Conservation (phyloP, 2,797 vertebrate species). For the Pseudopleuronectes americanus region DNA sequence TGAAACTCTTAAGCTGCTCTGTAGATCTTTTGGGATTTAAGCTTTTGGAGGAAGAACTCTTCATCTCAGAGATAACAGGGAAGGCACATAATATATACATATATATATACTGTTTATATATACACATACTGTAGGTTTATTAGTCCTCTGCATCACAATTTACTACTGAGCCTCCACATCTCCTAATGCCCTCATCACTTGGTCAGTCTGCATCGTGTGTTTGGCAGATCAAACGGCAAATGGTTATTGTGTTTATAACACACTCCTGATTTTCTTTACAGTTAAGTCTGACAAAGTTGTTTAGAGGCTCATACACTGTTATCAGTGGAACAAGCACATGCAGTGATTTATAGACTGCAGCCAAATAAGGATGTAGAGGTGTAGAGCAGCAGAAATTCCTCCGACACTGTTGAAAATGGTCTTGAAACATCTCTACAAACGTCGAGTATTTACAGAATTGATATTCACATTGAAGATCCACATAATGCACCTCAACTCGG, state of each 20-base stretch:
- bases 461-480: too few relatives aligned
- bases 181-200: constrained; percentile 72
- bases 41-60: background rate
- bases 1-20: constrained; percentile 5
- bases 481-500: too few relatives aligned
- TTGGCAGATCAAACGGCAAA: constrained; percentile 54
- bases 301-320: constrained; percentile 20
- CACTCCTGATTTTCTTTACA: constrained; percentile 65
- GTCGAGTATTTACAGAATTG: background rate
- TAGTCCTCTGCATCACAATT: constrained; percentile 45
- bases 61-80: background rate
- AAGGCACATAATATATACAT: constrained; percentile 23
- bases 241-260: constrained; percentile 48
- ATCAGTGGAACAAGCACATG: constrained; percentile 41
- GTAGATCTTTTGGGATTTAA: background rate
- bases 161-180: constrained; percentile 61
- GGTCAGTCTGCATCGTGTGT: constrained; percentile 56
- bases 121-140: constrained; percentile 16
- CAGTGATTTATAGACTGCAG: constrained; percentile 17
- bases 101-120: background rate
- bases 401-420: too few relatives aligned
- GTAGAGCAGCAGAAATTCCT: too few relatives aligned
- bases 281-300: constrained; percentile 43
- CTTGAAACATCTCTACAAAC: background rate
- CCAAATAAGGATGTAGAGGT: constrained; percentile 5